phyloP scores from a whole-genome alignment of 2,888 invertebrate species.

The Euzetes globulus region DNA sequence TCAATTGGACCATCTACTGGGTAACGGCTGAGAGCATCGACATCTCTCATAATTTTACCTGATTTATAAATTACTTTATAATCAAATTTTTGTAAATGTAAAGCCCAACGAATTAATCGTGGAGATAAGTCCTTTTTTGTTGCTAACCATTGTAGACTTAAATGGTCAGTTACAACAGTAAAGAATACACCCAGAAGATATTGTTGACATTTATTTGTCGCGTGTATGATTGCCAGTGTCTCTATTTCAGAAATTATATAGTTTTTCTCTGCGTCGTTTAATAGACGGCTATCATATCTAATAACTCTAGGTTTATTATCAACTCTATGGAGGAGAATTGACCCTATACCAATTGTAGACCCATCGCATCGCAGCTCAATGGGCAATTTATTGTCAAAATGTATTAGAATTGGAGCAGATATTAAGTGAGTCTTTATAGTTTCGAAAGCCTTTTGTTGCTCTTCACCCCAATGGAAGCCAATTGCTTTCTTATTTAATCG shows the following conservation, averaged over 20 bases:
- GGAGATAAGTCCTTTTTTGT: not conserved
- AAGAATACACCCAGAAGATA: conserved; percentile 4
- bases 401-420: not conserved
- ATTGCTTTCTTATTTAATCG: too few relatives aligned
- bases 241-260: conserved; percentile 23
- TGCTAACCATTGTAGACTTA: conserved; percentile 18
- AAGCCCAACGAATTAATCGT: not conserved
- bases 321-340: not conserved
- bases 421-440: not conserved
- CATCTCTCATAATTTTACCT: not conserved
- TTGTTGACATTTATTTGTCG: not conserved
- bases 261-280: conserved; percentile 1
- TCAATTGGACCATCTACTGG: not conserved
- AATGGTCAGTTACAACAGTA: conserved; percentile 22
- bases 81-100: not conserved
- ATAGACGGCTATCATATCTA: not conserved
- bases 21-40: conserved; percentile 17
- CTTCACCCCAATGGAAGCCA: not conserved
- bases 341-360: not conserved
- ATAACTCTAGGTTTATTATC: not conserved
- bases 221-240: not conserved
- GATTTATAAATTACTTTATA: not conserved
- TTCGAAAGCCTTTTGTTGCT: conserved; percentile 16
- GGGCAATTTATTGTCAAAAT: conserved; percentile 20
- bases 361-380: conserved; percentile 19